Conservation (phyloP, 2,113 vertebrate genomes). For the Tonatia bakeri region DNA sequence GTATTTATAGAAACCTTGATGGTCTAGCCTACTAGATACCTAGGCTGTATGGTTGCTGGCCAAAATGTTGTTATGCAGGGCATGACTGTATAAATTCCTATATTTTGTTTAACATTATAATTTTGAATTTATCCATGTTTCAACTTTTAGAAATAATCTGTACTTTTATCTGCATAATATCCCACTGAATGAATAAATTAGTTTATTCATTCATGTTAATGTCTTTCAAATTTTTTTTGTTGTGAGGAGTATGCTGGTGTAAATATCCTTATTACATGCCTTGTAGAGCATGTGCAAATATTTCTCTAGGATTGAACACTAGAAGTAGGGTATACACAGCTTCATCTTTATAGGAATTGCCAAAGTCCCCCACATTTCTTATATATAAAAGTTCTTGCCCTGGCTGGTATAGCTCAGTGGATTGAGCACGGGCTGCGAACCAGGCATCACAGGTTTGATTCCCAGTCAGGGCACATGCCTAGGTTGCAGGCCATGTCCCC, state of each 20-base stretch:
- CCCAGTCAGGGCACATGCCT: too few relatives aligned
- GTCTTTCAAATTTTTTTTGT: not conserved
- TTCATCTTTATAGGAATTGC: not conserved
- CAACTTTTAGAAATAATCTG: constrained; percentile 27
- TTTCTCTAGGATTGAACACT: not conserved
- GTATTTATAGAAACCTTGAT: not conserved
- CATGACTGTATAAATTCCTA: not conserved
- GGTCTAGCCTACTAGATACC: not conserved
- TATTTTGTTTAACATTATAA: not conserved
- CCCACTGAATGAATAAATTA: not conserved
- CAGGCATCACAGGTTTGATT: too few relatives aligned
- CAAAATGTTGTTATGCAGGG: not conserved
- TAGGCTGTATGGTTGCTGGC: not conserved
- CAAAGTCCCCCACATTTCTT: not conserved
- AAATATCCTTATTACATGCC: not conserved
- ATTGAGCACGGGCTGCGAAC: too few relatives aligned
- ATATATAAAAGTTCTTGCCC: not conserved
- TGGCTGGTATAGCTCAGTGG: too few relatives aligned
- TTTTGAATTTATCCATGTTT: not conserved
- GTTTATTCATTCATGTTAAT: not conserved
- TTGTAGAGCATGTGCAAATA: not conserved
- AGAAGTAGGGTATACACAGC: not conserved
- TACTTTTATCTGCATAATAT: not conserved
- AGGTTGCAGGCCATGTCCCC: too few relatives aligned
- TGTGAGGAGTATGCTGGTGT: not conserved